A percentile compares a stretch with the other conserved stretches of the same genome.
phyloP scores from a whole-genome alignment of 2,797 vertebrate genomes.

The Galagoides demidoff region DNA sequence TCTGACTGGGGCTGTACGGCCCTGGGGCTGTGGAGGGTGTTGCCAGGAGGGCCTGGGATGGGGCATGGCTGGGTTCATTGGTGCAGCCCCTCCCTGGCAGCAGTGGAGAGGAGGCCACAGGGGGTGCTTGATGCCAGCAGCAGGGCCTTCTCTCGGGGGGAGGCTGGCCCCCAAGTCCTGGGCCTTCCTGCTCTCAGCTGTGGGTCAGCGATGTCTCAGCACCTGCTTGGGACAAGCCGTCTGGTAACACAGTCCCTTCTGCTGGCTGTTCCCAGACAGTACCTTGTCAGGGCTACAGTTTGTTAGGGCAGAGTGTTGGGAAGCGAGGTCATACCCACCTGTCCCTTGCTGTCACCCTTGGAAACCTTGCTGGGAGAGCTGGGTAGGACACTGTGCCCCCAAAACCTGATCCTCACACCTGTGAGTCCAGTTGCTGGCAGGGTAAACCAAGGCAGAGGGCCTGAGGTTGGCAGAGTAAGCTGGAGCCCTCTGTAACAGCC shows the following conservation, averaged over 20 bases:
- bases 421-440: too few relatives aligned
- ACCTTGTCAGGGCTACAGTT: not conserved
- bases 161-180: too few relatives aligned
- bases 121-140: not conserved
- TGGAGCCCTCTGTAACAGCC: not conserved
- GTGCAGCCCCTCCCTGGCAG: not conserved
- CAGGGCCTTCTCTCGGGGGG: not conserved
- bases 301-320: not conserved
- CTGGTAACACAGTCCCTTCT: too few relatives aligned
- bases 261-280: not conserved
- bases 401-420: not conserved
- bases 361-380: not conserved
- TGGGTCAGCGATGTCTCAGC: not conserved
- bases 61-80: too few relatives aligned
- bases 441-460: not conserved
- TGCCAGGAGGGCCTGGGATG: not conserved
- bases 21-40: fast-evolving
- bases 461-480: too few relatives aligned
- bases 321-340: not conserved
- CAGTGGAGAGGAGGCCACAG: not conserved
- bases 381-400: not conserved
- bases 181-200: not conserved
- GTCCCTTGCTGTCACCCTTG: not conserved
- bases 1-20: not conserved
- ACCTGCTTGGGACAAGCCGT: fast-evolving